Conservation (phyloP, 2,888 invertebrate genomes). For the Mythimna impura region DNA sequence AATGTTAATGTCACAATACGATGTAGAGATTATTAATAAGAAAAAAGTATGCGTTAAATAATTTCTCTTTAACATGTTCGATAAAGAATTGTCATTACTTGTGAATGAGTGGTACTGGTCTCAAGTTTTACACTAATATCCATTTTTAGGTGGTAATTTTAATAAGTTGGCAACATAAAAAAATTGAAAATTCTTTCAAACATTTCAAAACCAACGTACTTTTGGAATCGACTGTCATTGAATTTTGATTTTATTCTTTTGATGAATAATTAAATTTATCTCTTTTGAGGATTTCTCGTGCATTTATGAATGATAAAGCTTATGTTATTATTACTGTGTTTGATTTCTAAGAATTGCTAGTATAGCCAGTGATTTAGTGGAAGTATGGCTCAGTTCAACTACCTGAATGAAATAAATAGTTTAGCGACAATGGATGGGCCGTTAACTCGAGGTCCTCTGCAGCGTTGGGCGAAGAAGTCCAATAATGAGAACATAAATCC, state of each 20-base stretch:
- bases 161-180: slow-evolving; percentile 48
- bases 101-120: no score
- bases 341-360: slow-evolving; percentile 34
- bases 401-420: slow-evolving; percentile 95
- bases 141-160: slow-evolving; percentile 7
- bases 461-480: slow-evolving; percentile 95
- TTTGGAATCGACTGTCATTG: slow-evolving; percentile 48
- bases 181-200: slow-evolving; percentile 33
- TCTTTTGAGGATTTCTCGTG: slow-evolving; percentile 56
- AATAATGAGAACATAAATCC: slow-evolving; percentile 91
- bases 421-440: slow-evolving; percentile 95
- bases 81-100: neutral
- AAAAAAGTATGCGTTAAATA: neutral
- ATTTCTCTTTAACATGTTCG: no score
- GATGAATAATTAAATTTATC: slow-evolving; percentile 47
- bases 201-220: slow-evolving; percentile 56
- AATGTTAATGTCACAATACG: no score
- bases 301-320: slow-evolving; percentile 50
- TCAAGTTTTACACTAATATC: neutral
- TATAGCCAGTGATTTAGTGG: slow-evolving; percentile 41
- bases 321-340: slow-evolving; percentile 44
- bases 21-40: no score
- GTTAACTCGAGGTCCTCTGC: slow-evolving; percentile 93
- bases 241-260: slow-evolving; percentile 58
- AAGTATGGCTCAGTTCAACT: slow-evolving; percentile 95